A percentile compares a stretch with the other conserved stretches of the same genome.
Conservation (phyloP, 2,797 vertebrate species). For the Eutrigla gurnardus region DNA sequence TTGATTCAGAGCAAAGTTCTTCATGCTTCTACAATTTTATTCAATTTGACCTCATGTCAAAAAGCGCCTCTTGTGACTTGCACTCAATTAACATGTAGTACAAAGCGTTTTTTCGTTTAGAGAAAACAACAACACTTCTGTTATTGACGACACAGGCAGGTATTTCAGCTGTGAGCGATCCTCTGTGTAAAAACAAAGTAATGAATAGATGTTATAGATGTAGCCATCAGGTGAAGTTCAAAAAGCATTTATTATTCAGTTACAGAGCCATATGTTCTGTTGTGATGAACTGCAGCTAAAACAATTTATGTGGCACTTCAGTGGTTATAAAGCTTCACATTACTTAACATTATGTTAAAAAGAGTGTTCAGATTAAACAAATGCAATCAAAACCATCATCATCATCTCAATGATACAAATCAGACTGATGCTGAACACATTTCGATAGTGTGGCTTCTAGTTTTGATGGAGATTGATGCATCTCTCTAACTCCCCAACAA, state of each 20-base stretch:
- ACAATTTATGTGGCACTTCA: neutral
- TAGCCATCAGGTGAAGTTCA: too few relatives aligned
- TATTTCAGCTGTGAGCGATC: too few relatives aligned
- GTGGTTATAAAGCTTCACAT: neutral
- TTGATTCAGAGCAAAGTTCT: neutral
- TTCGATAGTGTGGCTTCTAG: neutral
- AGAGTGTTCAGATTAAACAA: neutral
- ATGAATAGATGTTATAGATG: too few relatives aligned
- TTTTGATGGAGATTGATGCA: neutral
- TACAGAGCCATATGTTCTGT: neutral
- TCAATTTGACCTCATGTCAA: neutral
- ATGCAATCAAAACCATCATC: neutral
- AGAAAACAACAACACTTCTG: too few relatives aligned
- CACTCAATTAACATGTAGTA: neutral
- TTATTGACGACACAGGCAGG: too few relatives aligned
- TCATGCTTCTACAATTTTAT: neutral
- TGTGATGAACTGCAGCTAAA: neutral
- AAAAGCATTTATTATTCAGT: too few relatives aligned
- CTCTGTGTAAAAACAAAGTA: too few relatives aligned
- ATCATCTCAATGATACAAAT: neutral
- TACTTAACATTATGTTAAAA: neutral
- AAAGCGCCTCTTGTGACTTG: neutral
- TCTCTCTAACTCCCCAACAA: neutral
- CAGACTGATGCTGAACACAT: neutral
- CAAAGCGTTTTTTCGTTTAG: too few relatives aligned